Evolutionary conservation across 2,888 invertebrate species (phyloP).

Genomic region (Drosophila algonquin): DNA sequence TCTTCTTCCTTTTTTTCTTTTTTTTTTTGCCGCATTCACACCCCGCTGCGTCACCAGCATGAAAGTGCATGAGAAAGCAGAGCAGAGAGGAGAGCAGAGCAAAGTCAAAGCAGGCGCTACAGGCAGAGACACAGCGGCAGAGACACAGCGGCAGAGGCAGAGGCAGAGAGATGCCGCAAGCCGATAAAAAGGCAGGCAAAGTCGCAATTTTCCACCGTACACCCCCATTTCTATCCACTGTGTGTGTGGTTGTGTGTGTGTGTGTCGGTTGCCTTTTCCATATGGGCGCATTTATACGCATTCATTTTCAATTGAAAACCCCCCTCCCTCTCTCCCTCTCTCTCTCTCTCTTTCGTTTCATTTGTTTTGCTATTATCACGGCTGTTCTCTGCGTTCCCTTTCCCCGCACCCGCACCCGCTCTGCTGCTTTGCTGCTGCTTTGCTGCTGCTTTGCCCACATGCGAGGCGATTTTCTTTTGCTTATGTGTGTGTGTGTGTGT

Average conservation of each 20-base stretch:
- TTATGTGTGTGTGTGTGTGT: background rate
- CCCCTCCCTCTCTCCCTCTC: constrained; percentile 11
- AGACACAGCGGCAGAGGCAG: background rate
- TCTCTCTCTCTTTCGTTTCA: constrained; percentile 37
- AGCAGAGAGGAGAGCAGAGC: constrained; percentile 36
- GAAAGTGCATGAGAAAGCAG: constrained; percentile 40
- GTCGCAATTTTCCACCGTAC: constrained; percentile 47
- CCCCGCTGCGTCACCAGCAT: constrained; percentile 38
- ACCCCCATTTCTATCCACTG: constrained; percentile 26
- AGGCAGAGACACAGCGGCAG: background rate
- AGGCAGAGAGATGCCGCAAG: constrained; percentile 44
- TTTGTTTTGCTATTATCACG: constrained; percentile 66
- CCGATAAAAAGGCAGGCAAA: constrained; percentile 62
- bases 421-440: background rate
- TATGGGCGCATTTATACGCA: constrained; percentile 78
- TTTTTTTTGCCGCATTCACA: constrained; percentile 48
- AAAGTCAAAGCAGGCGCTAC: constrained; percentile 1
- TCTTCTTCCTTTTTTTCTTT: constrained; percentile 1
- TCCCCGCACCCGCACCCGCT: background rate
- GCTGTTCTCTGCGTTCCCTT: constrained; percentile 40
- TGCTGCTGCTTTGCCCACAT: constrained; percentile 16
- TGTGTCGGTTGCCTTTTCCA: constrained; percentile 61
- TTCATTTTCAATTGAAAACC: constrained; percentile 76
- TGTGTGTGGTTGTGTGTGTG: constrained; percentile 2
- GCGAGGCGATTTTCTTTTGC: constrained; percentile 40